Evolutionary conservation across 2,888 invertebrate species (phyloP).

Genomic region (Thumatha senex): DNA sequence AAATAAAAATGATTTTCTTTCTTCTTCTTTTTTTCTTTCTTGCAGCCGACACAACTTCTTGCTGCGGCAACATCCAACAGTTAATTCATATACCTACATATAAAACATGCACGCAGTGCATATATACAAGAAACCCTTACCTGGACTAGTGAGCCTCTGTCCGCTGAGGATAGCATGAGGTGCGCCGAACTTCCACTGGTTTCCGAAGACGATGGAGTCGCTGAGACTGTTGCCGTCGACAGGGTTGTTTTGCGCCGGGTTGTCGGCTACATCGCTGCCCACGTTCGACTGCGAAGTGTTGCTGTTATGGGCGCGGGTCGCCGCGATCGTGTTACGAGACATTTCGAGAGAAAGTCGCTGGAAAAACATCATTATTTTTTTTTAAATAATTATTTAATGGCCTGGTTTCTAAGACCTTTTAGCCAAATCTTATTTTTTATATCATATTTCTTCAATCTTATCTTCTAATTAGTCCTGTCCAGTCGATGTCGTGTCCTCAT

Average conservation of each 20-base stretch:
- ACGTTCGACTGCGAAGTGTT: constrained; percentile 34
- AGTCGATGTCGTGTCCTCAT: too few species aligned
- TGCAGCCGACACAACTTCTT: too few species aligned
- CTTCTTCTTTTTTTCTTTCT: too few species aligned
- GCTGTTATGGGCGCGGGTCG: constrained; percentile 61
- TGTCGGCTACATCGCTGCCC: constrained; percentile 46
- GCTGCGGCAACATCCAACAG: too few species aligned
- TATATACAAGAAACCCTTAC: constrained; percentile 27
- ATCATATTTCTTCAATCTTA: too few species aligned
- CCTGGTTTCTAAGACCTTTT: too few species aligned
- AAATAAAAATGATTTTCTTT: too few species aligned
- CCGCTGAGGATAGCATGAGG: constrained; percentile 49
- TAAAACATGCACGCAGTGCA: too few species aligned
- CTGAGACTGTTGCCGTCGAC: constrained; percentile 62
- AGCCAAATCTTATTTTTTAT: too few species aligned
- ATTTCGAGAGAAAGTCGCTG: constrained; percentile 87
- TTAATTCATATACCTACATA: too few species aligned
- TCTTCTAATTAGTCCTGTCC: too few species aligned
- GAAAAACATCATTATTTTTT: constrained; percentile 11
- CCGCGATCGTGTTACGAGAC: constrained; percentile 86
- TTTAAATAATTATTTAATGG: too few species aligned
- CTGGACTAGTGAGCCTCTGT: constrained; percentile 56
- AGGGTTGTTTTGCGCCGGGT: constrained; percentile 68
- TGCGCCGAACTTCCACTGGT: constrained; percentile 64
- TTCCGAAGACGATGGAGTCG: constrained; percentile 54